These are phyloP conservation scores for Indri indri DNA, from an alignment of 2,113 vertebrate genomes.

Conservation along the genomic window DNA sequence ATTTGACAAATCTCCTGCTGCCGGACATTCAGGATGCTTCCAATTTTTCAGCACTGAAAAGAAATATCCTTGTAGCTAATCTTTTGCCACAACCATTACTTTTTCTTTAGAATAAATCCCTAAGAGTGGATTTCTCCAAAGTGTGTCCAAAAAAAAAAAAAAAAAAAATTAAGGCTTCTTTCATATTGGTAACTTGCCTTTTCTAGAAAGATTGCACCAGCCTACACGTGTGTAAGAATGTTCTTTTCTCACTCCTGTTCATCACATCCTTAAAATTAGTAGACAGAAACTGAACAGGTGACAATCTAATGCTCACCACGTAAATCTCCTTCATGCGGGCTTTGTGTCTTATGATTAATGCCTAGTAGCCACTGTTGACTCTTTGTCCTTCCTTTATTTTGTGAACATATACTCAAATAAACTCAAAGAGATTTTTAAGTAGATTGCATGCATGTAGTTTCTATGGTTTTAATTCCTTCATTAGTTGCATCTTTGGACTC, in stretches of 20 bases:
- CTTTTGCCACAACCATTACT: not conserved
- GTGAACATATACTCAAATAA: not conserved
- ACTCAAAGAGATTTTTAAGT: not conserved
- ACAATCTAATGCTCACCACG: not conserved
- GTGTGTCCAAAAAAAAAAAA: not conserved
- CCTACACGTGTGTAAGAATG: not conserved
- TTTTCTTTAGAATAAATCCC: conserved; percentile 37
- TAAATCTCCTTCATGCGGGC: not conserved
- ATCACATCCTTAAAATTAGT: not conserved
- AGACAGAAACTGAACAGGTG: not conserved
- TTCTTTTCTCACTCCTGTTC: not conserved
- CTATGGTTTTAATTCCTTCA: not conserved
- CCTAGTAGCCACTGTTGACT: not conserved
- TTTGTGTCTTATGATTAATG: not conserved
- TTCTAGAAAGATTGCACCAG: not conserved
- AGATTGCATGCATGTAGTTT: not conserved
- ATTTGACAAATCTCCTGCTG: conserved; percentile 27
- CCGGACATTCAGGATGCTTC: not conserved
- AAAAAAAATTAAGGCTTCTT: not conserved
- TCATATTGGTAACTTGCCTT: not conserved
- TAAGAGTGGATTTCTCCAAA: conserved; percentile 21
- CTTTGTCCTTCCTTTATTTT: conserved; percentile 1
- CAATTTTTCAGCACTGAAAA: conserved; percentile 5
- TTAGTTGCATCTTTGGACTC: not conserved
- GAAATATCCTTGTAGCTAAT: not conserved